Percentiles rank a stretch among this genome's conserved stretches.
phyloP scores from a whole-genome alignment of 2,888 invertebrate genomes.

The Nemapogon koenigi region DNA sequence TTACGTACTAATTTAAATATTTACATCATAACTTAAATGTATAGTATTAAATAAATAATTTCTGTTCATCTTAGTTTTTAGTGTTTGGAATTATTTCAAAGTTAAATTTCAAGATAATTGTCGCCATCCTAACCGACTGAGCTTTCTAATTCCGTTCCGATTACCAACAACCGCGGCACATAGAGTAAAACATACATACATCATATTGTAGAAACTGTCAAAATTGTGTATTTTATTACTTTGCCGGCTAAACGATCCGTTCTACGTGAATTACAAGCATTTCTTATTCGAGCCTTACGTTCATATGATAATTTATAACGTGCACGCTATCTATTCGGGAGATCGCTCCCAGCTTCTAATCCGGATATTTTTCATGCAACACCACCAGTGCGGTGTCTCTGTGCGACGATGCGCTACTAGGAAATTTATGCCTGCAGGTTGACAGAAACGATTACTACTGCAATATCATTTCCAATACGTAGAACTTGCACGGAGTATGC shows the following conservation, averaged over 20 bases:
- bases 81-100: too few relatives aligned
- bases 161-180: background rate
- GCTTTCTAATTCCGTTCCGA: background rate
- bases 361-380: constrained; percentile 56
- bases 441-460: too few relatives aligned
- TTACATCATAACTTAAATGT: too few relatives aligned
- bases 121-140: too few relatives aligned
- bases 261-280: constrained; percentile 58
- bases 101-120: too few relatives aligned
- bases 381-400: constrained; percentile 1
- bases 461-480: too few relatives aligned
- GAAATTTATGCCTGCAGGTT: constrained; percentile 8
- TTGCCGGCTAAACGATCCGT: constrained; percentile 35
- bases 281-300: constrained; percentile 59
- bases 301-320: constrained; percentile 60
- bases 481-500: too few relatives aligned
- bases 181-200: background rate
- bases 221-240: constrained; percentile 58
- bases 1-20: too few relatives aligned
- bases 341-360: constrained; percentile 60
- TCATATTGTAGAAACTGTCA: constrained; percentile 36
- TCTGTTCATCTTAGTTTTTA: too few relatives aligned
- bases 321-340: constrained; percentile 43
- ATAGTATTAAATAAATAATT: too few relatives aligned
- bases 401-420: background rate